Evolutionary conservation across 2,113 vertebrate genomes (phyloP).

Genomic region (Labeo catla): DNA sequence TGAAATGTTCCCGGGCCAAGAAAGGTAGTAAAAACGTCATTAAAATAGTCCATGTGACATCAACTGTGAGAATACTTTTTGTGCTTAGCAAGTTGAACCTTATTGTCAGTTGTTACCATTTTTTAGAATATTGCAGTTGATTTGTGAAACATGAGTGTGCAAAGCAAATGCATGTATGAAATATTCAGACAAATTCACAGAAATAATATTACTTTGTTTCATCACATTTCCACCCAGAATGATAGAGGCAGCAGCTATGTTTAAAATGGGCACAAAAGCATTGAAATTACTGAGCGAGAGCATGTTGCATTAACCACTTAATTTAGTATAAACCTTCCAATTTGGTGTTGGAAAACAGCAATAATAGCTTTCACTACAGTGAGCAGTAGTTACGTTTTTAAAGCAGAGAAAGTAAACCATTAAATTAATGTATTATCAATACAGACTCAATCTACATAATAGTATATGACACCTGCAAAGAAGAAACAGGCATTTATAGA

Average conservation of each 20-base stretch:
- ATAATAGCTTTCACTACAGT: constrained; percentile 2
- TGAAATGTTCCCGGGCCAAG: too few relatives aligned
- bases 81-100: background rate
- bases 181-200: constrained; percentile 1
- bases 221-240: background rate
- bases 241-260: background rate
- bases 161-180: background rate
- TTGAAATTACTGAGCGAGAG: background rate
- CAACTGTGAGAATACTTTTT: too few relatives aligned
- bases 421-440: constrained; percentile 19
- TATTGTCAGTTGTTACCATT: background rate
- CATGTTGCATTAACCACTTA: constrained; percentile 18
- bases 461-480: constrained; percentile 47
- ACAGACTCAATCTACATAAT: constrained; percentile 64
- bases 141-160: background rate
- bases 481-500: constrained; percentile 61
- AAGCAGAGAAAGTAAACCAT: constrained; percentile 1
- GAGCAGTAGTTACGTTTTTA: constrained; percentile 13
- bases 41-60: too few relatives aligned
- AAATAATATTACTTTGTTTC: background rate
- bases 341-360: background rate
- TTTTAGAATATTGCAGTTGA: background rate
- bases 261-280: background rate
- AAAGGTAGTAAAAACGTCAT: too few relatives aligned
- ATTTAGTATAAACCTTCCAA: constrained; percentile 28